Evolutionary conservation across 37 sponge, comb jelly and placozoan genomes (phyloP), one percentile per base, ranked within the genome.

Genomic region (Beroe forskalii): DNA sequence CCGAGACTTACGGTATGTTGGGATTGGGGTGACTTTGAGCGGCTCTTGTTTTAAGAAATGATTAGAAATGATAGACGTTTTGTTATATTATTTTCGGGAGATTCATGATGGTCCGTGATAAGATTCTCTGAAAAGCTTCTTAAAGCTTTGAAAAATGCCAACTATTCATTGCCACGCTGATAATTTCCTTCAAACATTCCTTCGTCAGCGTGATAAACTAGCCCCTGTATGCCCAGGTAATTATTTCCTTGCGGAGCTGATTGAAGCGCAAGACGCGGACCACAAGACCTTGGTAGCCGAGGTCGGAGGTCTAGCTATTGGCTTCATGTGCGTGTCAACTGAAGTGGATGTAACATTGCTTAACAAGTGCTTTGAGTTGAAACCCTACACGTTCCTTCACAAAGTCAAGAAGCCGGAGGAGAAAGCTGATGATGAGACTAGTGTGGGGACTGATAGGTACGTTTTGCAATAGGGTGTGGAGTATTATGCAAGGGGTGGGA

Each of bases 241-340:
- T 8, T 95, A 93, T 76, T 98, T 98, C 75, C 89, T 98, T 40
- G 95, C 99, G 60, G 99, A 98, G 91, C 60, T 98, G 92, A 94
- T 98, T 32, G 97, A 93, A 27, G 93, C 93, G 61, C 96, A 96
- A 40, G 96, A 96, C 61, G 89, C 92, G n/a, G 37, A 92, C n/a
- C 95, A 97, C 91, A 92, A 92, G 32, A 93, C 97, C 22, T 42
- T 98, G 30, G 99, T 98, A 12, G 97, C 96, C 55, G 99, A 98
- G 72, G 97, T 95, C 20, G 92, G 91, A 40, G 99, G 99, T 40
- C 76, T 76, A 22, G 99, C 97, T 35, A 92, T 95, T 37, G 99
- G 97, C 12, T 96, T 98, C 67, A 62, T 96, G 38, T 95, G 95
- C 67, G 66, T 96, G 28, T 96, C 89, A 1, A 90, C 92, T 38